Evolutionary conservation across 2,888 invertebrate species (phyloP).

Genomic region (Idaea aversata): DNA sequence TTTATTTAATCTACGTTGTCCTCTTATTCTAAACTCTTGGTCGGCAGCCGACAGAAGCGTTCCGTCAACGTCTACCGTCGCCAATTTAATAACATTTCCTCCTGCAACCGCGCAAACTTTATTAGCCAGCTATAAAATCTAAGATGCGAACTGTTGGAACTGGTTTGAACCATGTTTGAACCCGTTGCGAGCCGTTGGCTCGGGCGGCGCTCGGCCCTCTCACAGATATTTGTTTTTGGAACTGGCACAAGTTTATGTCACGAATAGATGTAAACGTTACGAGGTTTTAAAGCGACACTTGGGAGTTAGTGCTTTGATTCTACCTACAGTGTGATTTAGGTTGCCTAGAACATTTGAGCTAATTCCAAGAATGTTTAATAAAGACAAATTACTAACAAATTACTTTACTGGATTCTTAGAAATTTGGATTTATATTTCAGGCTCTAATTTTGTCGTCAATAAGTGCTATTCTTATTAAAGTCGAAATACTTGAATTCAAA

Average conservation of each 20-base stretch:
- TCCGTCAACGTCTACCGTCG: slow-evolving; percentile 49
- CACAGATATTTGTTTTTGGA: slow-evolving; percentile 2
- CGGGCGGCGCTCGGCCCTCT: background rate
- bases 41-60: slow-evolving; percentile 36
- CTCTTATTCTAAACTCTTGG: slow-evolving; percentile 24
- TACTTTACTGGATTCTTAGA: too few relatives aligned
- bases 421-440: too few relatives aligned
- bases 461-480: too few relatives aligned
- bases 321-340: background rate
- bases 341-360: background rate
- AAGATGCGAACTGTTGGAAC: slow-evolving; percentile 7
- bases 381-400: too few relatives aligned
- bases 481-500: too few relatives aligned
- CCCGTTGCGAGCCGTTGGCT: slow-evolving; percentile 8
- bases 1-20: background rate
- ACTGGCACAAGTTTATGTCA: background rate
- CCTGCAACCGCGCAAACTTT: slow-evolving; percentile 43
- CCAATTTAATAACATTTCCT: slow-evolving; percentile 56
- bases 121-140: slow-evolving; percentile 50
- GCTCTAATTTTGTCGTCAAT: too few relatives aligned
- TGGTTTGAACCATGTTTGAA: slow-evolving; percentile 5
- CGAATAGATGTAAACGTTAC: background rate
- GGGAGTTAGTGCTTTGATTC: background rate
- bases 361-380: background rate
- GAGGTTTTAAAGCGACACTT: background rate